Base-by-base conservation (phyloP, 2,797 vertebrate species). In the Notolabrus celidotus region DNA sequence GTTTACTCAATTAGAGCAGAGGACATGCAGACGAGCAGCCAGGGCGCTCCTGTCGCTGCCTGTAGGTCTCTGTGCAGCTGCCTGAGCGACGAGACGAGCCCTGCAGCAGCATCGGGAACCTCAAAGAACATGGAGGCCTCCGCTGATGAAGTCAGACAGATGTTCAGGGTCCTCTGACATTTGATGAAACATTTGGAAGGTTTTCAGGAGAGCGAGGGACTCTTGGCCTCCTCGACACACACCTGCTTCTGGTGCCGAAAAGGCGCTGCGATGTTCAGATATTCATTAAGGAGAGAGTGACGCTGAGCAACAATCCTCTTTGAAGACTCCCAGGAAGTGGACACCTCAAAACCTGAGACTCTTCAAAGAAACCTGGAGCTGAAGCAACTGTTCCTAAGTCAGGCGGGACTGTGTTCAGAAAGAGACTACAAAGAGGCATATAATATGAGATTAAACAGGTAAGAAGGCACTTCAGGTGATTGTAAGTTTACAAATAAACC, bases 121-220 rank as follows among this genome's bases (percentile, higher is more conserved):
- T 84, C 86, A 87, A 76, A 85, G 80, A 82, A 76, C 56, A 47
- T 3, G n/a, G 1, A 57, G 67, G 52, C 70, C 63, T 65, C 41
- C 7, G 10, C 77, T 81, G 84, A 85, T 56, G 71, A 71, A 75
- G 85, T 80, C 83, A 54, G 82, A 84, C 87, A 88, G 87, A 86
- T 90, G 89, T 58, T 85, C 63, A 1, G n/a, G 77, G 55, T 75
- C 83, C 77, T 77, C 66, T 61, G 78, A 88, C 73, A 71, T 73
- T 74, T 59, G 67, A 82, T 83, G 82, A 83, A 88, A 78, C 76
- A 77, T 77, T 86, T 82, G 74, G 79, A 83, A 45, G 70, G 80
- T 83, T 85, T 82, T 86, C 80, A 68, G 75, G n/a, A 74, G 80
- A 76, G 38, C 0, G 22, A 17, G 61, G 16, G 43, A 79, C 62